phyloP scores from a whole-genome alignment of 1,140 invertebrate genomes.

The Ceratina calcarata region DNA sequence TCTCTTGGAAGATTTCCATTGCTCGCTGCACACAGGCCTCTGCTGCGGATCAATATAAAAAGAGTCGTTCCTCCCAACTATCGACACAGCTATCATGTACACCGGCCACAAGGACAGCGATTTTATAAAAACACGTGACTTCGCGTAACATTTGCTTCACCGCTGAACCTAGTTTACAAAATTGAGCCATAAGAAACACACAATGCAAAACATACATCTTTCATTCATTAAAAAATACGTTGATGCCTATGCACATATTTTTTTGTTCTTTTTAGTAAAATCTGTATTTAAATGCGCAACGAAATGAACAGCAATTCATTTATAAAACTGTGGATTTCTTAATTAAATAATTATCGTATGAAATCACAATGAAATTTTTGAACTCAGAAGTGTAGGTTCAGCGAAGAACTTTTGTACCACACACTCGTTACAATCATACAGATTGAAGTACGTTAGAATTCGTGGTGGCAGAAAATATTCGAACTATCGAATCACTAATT shows the following conservation, averaged over 20 bases:
- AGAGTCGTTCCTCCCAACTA: conserved; percentile 45
- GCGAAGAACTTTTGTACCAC: conserved; percentile 46
- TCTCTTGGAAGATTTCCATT: conserved; percentile 56
- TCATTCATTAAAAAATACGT: conserved; percentile 32
- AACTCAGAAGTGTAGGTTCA: conserved; percentile 50
- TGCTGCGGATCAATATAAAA: conserved; percentile 48
- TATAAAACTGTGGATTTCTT: conserved; percentile 6
- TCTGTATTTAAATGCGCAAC: conserved; percentile 35
- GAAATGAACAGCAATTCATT: conserved; percentile 8
- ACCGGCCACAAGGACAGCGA: conserved; percentile 27
- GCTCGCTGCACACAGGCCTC: conserved; percentile 40
- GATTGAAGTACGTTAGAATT: background rate
- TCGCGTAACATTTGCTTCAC: conserved; percentile 26
- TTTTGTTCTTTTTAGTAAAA: background rate
- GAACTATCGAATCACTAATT: conserved; percentile 68
- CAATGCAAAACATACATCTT: conserved; percentile 22
- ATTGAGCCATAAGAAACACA: conserved; percentile 30
- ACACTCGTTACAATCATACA: background rate
- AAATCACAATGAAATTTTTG: conserved; percentile 27
- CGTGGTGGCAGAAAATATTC: conserved; percentile 58
- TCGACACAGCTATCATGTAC: conserved; percentile 32
- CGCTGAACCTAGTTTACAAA: conserved; percentile 46
- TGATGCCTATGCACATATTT: background rate
- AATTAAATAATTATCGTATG: conserved; percentile 15
- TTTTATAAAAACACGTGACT: conserved; percentile 46